Evolutionary conservation across 1,140 invertebrate genomes (phyloP), one percentile per base, ranked within the genome.

Genomic region (Cecropterus lyciades): DNA sequence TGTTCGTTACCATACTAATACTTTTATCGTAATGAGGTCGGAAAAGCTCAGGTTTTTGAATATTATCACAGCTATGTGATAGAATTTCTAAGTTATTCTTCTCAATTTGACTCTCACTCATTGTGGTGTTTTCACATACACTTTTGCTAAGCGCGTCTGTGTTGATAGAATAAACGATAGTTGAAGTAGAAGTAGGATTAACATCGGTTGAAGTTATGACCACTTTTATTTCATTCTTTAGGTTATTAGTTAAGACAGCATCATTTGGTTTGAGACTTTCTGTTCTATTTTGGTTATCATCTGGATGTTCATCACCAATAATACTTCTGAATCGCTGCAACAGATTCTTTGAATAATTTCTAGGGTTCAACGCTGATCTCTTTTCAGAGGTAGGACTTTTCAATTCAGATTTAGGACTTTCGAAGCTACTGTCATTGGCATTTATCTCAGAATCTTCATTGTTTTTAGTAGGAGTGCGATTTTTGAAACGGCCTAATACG

Each of bases 271-370:
- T 80, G 70, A 30, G 57, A 30, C 56, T 15, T 52, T 86, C 79
- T 0, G 60, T 27, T 79, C 72, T 85, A 60, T 85, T 85, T 65
- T 85, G 79, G 69, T 80, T 85, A 57, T 88, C 82, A 59, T 90
- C 87, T 9, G 86, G 63, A 52, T 88, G 82, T 57, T 94, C 93
- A 60, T 94, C 93, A 3, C 91, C 92, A 17, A 93, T 92, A 27
- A 94, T 93, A 69, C 89, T 93, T 73, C 92, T 92, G 62, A 94
- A 93, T 65, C 93, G 82, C 81, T 94, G 93, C 11, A 94, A 65
- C 37, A 94, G 70, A 76, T 93, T 94, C 73, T 86, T 91, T 0
- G 91, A 90, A 67, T 93, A 90, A 37, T 92, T 91, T 72, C 93
- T 93, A 13, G 92, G 91, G 14, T 92, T 90, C 45, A 91, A 68